A percentile compares a stretch with the other conserved stretches of the same genome.
Evolutionary conservation across 2,888 invertebrate genomes (phyloP).

Genomic region (Phymatocera aterrima): DNA sequence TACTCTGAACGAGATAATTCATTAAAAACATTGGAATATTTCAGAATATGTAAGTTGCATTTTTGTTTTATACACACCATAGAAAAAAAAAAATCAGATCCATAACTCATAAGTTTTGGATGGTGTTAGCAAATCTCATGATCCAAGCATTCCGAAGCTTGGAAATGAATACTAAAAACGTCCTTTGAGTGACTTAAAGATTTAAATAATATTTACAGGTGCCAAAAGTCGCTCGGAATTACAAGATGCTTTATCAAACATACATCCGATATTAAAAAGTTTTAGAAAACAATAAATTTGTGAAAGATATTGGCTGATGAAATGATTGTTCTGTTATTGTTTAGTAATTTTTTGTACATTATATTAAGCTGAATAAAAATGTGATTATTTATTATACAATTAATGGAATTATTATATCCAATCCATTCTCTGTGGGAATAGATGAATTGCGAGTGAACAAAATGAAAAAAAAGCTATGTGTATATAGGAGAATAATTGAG

Average conservation of each 20-base stretch:
- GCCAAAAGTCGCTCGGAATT: conserved; percentile 95
- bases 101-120: not conserved
- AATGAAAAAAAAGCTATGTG: not conserved
- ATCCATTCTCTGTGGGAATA: not conserved
- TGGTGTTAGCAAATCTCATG: not conserved
- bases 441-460: not conserved
- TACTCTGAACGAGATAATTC: conserved; percentile 37
- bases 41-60: conserved; percentile 34
- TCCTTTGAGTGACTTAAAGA: not conserved
- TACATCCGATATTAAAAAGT: conserved; percentile 95
- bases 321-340: conserved; percentile 37
- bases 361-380: conserved; percentile 37
- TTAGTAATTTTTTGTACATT: conserved; percentile 48
- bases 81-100: not conserved
- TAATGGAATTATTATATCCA: not conserved
- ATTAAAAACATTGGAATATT: not conserved
- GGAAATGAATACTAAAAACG: not conserved
- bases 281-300: conserved; percentile 87
- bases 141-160: not conserved
- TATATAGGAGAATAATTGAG: not conserved
- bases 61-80: not conserved
- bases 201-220: conserved; percentile 77
- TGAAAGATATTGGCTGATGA: not conserved
- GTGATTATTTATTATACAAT: conserved; percentile 40
- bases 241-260: conserved; percentile 94